Base-by-base conservation (phyloP, 2,113 vertebrate genomes). In the Syrmaticus mikado region DNA sequence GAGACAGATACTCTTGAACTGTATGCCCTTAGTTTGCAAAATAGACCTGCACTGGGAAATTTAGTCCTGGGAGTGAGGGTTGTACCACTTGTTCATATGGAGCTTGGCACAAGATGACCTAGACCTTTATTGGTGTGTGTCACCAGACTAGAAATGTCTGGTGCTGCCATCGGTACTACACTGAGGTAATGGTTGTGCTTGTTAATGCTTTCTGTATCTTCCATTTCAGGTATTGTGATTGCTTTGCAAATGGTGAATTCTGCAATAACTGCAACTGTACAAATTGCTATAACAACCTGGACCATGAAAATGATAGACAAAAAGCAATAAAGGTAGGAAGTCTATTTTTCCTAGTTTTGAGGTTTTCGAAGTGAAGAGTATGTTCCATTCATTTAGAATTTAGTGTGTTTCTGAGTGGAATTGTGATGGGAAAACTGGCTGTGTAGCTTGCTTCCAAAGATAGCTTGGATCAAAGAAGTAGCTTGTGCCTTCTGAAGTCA, bases 181-280 rank as follows among this genome's bases (percentile, higher is more conserved):
- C 36, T 43, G 38, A 0, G 40, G 52, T 61, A 20, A 48, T 13
- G 30, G 22, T 71, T 11, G 1, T 0, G 1, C 72, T 89, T 65
- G 67, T 24, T 85, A 87, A 50, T 19, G 13, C 68, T 30, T 57
- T 79, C 43, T 93, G n/a, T 43, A 38, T 96, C 87, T 95, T 95
- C 65, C 85, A 27, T 97, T 94, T 70, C 90, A 99, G 99, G 90
- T 99, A 99, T 65, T 99, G 99, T 53, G 99, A 99, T 96, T 99
- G 99, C 92, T 99, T 99, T 97, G 99, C 99, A 57, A 99, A 99
- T 0, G 99, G 99, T 53, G 99, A 99, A 97, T 99, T 99, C 97
- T 99, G 99, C 97, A 99, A 98, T 95, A 99, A 99, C 95, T 99
- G 99, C 94, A 99, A 99, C 96, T 99, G 99, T 96, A 99, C 99